Base-by-base conservation (phyloP, 1,140 invertebrate genomes). In the Magallana ariakensis region DNA sequence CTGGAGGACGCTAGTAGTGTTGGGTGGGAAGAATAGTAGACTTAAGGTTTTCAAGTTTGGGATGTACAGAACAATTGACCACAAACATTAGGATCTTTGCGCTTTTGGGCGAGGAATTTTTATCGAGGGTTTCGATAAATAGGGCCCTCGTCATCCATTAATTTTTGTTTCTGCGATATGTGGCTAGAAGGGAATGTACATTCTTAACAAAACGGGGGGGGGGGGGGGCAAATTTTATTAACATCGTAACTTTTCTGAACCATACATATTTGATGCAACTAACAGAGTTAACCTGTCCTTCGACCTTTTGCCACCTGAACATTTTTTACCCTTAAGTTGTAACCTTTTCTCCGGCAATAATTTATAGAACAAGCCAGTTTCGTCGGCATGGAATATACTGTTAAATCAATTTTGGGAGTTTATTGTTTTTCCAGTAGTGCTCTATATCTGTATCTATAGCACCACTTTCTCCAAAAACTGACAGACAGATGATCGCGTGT, bases 221-320 rank as follows among this genome's bases (percentile, higher is more conserved):
- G 15, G n/a, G n/a, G 62, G 1, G 3, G 1, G 1, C 33, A 33
- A 33, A 33, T 33, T 33, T 33, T 33, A 1, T 33, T 1, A 33
- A 70, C 22, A n/a, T 70, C 22, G 22, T 22, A 70, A 70, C 7
- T 70, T 70, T 70, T 70, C 62, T 7, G 62, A 19, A 4, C 22
- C 62, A 22, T 70, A n/a, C 19, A 70, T 70, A 70, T 70, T 70
- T 70, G 62, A 70, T n/a, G 62, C 62, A 70, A 70, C 62, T 22
- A 70, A 70, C 1, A 70, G 19, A 22, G 19, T 70, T 22, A 70
- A 70, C 11, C 62, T 70, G 19, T 70, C 62, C 19, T 70, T 22
- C 19, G 19, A 70, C 19, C 10, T 70, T 70, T 22, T 70, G 62
- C 62, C 62, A 8, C n/a, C 19, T 5, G 62, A 70, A 70, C 62